A percentile compares a stretch with the other conserved stretches of the same genome.
phyloP scores from a whole-genome alignment of 1,140 invertebrate species.

The Portunus trituberculatus region DNA sequence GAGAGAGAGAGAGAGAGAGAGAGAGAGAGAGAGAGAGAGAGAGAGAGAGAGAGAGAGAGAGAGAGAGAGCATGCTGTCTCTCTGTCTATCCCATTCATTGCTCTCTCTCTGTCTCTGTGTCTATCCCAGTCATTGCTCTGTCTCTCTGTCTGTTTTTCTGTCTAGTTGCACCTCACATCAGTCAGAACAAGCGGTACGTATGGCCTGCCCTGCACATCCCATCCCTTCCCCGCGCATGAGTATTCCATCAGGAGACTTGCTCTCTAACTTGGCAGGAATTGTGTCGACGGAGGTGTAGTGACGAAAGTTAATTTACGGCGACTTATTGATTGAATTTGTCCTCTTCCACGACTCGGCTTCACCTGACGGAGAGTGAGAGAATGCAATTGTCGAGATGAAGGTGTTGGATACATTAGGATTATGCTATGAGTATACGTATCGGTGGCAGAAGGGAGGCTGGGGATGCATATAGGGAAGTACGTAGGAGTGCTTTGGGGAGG shows the following conservation, averaged over 20 bases:
- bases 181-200: too few relatives aligned
- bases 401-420: not conserved
- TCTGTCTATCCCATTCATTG: too few relatives aligned
- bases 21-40: too few relatives aligned
- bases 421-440: not conserved
- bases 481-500: not conserved
- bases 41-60: too few relatives aligned
- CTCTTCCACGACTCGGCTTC: not conserved
- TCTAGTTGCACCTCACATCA: too few relatives aligned
- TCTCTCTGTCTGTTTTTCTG: too few relatives aligned
- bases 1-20: too few relatives aligned
- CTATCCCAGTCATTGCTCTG: too few relatives aligned
- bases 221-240: not conserved
- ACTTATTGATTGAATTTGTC: conserved; percentile 50
- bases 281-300: not conserved
- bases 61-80: too few relatives aligned
- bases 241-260: not conserved
- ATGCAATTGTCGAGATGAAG: conserved; percentile 50
- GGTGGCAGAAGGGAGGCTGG: not conserved
- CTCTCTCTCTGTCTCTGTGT: too few relatives aligned
- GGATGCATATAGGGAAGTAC: not conserved
- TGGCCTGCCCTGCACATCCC: too few relatives aligned
- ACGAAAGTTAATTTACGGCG: conserved; percentile 23
- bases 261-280: conserved; percentile 25
- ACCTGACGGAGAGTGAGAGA: conserved; percentile 16